phyloP scores from a whole-genome alignment of 2,888 invertebrate genomes.

The Allolobophora icterica region DNA sequence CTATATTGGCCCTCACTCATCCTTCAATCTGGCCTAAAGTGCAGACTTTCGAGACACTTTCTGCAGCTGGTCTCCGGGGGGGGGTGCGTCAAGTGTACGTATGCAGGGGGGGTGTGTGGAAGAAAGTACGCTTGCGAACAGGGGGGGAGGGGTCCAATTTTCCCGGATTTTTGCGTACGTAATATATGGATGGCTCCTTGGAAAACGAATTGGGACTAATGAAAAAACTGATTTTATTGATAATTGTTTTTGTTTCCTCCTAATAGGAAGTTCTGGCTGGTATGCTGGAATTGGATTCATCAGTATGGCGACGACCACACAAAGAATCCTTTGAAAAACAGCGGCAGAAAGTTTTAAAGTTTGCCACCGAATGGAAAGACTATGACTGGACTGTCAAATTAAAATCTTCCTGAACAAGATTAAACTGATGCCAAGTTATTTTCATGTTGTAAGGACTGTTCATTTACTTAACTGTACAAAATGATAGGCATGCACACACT shows the following conservation, averaged over 20 bases:
- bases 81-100: too few species aligned
- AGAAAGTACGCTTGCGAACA: too few species aligned
- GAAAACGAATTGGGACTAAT: neutral
- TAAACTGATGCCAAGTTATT: neutral
- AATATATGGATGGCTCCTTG: too few species aligned
- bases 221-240: neutral
- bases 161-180: too few species aligned
- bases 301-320: conserved; percentile 83
- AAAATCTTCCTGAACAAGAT: neutral
- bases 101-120: too few species aligned
- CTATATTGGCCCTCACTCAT: too few species aligned
- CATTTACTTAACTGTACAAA: neutral
- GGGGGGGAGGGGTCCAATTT: too few species aligned
- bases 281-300: conserved; percentile 86
- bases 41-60: too few species aligned
- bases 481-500: neutral
- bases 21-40: too few species aligned
- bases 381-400: conserved; percentile 53
- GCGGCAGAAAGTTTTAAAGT: conserved; percentile 75
- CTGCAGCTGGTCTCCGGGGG: too few species aligned
- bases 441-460: neutral
- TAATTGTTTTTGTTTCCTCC: neutral
- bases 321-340: conserved; percentile 79
- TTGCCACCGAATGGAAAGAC: conserved; percentile 63
- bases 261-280: conserved; percentile 86